Evolutionary conservation across 2,888 invertebrate genomes (phyloP).

Genomic region (Drosophila suboccidentalis): DNA sequence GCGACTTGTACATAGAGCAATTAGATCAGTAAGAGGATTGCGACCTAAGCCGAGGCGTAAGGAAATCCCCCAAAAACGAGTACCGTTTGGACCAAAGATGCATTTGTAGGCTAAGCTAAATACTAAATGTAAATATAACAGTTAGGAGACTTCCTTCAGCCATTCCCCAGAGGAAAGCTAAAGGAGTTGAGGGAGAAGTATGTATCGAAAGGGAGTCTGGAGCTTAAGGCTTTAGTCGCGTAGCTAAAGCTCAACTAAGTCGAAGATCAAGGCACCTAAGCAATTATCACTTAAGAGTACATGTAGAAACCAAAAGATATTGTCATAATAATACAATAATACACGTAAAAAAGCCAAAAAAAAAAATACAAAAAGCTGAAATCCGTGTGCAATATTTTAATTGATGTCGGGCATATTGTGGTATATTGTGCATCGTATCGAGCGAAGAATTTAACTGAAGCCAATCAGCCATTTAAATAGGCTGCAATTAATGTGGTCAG

Average conservation of each 20-base stretch:
- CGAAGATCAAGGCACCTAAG: constrained; percentile 42
- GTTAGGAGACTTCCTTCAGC: neutral
- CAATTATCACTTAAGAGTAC: constrained; percentile 36
- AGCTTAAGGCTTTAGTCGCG: constrained; percentile 67
- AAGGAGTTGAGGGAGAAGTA: constrained; percentile 5
- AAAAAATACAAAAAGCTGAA: neutral
- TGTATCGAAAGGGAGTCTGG: constrained; percentile 61
- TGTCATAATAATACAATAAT: constrained; percentile 46
- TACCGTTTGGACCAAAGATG: constrained; percentile 75
- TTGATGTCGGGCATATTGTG: neutral
- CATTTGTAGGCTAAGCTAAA: constrained; percentile 67
- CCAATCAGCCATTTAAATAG: constrained; percentile 46
- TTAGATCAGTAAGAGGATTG: constrained; percentile 20
- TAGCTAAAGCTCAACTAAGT: constrained; percentile 63
- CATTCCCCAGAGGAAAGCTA: neutral
- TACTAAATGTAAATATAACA: constrained; percentile 14
- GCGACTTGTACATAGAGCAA: constrained; percentile 39
- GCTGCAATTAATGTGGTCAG: constrained; percentile 56
- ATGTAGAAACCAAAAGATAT: constrained; percentile 73
- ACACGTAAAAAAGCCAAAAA: constrained; percentile 8
- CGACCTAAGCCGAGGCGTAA: constrained; percentile 4
- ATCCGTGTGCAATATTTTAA: neutral
- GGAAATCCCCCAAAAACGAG: constrained; percentile 50
- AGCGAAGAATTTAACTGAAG: constrained; percentile 20
- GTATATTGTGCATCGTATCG: constrained; percentile 23